Evolutionary conservation across 1,140 invertebrate genomes (phyloP).

Genomic region (Drosophila nannoptera): DNA sequence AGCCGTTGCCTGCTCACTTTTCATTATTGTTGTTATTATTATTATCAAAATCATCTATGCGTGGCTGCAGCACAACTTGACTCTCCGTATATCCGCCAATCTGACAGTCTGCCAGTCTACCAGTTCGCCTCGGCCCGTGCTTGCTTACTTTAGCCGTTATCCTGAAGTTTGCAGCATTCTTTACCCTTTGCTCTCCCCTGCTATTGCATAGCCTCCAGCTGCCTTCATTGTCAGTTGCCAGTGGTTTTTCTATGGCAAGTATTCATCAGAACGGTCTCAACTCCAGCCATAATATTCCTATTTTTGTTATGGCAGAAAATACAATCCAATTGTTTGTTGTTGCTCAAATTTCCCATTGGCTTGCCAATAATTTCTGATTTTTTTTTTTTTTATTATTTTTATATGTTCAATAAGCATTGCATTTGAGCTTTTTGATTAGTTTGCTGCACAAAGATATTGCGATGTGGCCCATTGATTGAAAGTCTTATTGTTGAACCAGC

Average conservation of each 20-base stretch:
- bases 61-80: conserved; percentile 40
- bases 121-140: background rate
- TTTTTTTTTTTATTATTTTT: background rate
- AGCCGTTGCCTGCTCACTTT: conserved; percentile 28
- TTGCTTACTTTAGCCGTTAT: background rate
- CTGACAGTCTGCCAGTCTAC: too few relatives aligned
- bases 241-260: conserved; percentile 22
- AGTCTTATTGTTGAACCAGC: conserved; percentile 25
- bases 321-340: conserved; percentile 29
- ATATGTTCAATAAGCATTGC: conserved; percentile 35
- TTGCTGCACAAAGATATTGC: conserved; percentile 25
- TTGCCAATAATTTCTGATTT: conserved; percentile 50
- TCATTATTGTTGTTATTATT: conserved; percentile 52
- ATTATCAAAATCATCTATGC: conserved; percentile 56
- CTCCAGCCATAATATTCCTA: conserved; percentile 19
- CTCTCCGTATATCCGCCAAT: background rate
- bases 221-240: conserved; percentile 36
- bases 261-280: conserved; percentile 9
- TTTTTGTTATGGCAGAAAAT: conserved; percentile 14
- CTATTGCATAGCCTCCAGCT: background rate
- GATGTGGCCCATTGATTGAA: conserved; percentile 45
- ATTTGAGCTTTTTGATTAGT: conserved; percentile 66
- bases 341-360: conserved; percentile 47
- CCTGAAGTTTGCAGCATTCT: background rate
- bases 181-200: background rate